Evolutionary conservation across 1,140 invertebrate species (phyloP), one percentile per base, ranked within the genome.

Genomic region (Danaus melanippus): DNA sequence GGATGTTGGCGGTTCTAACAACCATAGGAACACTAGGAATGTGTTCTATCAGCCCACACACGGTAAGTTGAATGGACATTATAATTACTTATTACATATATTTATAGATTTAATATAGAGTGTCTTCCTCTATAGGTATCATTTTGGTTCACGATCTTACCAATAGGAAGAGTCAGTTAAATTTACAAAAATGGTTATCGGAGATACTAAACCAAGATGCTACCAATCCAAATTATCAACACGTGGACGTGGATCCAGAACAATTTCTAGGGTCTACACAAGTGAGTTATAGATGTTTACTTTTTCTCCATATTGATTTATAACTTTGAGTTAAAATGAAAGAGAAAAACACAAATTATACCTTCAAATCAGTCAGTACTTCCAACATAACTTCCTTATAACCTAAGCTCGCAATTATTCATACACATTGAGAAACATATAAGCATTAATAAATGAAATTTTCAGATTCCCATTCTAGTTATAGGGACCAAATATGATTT

Each of bases 101-200:
- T n/a, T n/a, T n/a, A n/a, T n/a, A n/a, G n/a, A n/a, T n/a, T n/a
- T n/a, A n/a, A n/a, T n/a, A n/a, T n/a, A n/a, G n/a, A n/a, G n/a
- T n/a, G n/a, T n/a, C 5, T 21, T 21, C 17, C 2, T 69, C 89
- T 89, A 58, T 67, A 95, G 94, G 94, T 60, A 95, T 98, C 48
- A 96, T 98, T 69, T 88, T 99, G 46, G 96, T 98, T 9, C 97
- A 99, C 88, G 98, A 99, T 88, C 89, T 98, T 65, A 97, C 95
- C 15, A 99, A 99, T 82, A 90, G 95, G 67, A 99, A 99, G 84
- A 98, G 96, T 50, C 95, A 98, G 82, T 91, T 95, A 59, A 98
- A 98, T 89, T 87, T 99, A 46, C 91, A 93, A 59, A 94, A 96
- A 85, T 99, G 97, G 97, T 82, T 99, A 2, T 91, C 92, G 54